Percentiles rank a stretch among this genome's conserved stretches.
phyloP scores from a whole-genome alignment of 64 coral and sea anemone genomes.

The Montipora cactus region DNA sequence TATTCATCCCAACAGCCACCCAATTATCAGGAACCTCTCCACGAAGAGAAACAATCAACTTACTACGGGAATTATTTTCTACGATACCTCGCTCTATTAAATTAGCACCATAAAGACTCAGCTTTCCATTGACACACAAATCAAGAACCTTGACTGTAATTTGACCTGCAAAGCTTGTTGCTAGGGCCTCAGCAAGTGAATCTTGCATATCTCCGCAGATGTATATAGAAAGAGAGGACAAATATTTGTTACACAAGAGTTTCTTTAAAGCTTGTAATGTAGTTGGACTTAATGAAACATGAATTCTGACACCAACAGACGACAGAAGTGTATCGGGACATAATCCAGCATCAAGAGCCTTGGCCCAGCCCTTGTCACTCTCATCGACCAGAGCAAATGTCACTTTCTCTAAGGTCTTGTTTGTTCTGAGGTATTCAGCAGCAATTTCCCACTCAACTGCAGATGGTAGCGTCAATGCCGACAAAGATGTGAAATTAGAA shows the following conservation, averaged over 20 bases:
- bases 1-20: neutral
- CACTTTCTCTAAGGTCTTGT: neutral
- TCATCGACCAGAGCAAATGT: neutral
- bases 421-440: too few species aligned
- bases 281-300: neutral
- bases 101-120: neutral
- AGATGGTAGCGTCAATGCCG: too few species aligned
- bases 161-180: neutral
- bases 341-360: neutral
- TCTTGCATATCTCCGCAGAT: neutral
- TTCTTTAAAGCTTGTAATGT: neutral
- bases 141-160: neutral
- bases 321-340: neutral
- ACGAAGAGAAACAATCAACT: neutral
- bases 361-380: neutral
- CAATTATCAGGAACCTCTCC: conserved; percentile 7
- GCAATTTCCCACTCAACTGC: too few species aligned
- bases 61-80: neutral
- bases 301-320: neutral
- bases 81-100: neutral
- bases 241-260: neutral
- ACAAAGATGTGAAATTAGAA: too few species aligned
- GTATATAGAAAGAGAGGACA: neutral
- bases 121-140: neutral
- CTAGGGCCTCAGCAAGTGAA: neutral